Percentiles rank a stretch among this genome's conserved stretches.
phyloP scores from a whole-genome alignment of 1,140 invertebrate genomes.

The Galendromus occidentalis region DNA sequence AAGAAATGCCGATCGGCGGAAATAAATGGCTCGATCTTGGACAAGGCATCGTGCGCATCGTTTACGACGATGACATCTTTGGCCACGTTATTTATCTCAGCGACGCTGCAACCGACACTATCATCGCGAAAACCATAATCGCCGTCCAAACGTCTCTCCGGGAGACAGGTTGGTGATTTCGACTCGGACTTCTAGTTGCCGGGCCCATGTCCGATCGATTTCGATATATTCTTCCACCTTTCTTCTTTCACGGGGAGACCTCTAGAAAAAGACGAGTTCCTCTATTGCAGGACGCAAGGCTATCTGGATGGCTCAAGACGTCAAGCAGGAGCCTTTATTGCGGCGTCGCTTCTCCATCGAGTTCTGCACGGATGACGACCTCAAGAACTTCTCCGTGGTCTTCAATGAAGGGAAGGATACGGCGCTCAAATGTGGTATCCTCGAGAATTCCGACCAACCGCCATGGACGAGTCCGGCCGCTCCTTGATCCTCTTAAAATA shows the following conservation, averaged over 20 bases:
- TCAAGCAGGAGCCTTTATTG: slow-evolving; percentile 27
- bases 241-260: too few species aligned
- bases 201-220: too few species aligned
- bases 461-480: too few species aligned
- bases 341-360: slow-evolving; percentile 28
- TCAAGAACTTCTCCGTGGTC: slow-evolving; percentile 29
- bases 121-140: slow-evolving; percentile 33
- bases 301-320: slow-evolving; percentile 33
- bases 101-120: slow-evolving; percentile 26
- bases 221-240: too few species aligned
- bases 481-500: too few species aligned
- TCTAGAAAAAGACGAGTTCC: too few species aligned
- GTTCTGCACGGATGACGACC: slow-evolving; percentile 28
- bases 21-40: slow-evolving; percentile 21
- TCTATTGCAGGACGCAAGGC: slow-evolving; percentile 27
- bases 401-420: slow-evolving; percentile 24
- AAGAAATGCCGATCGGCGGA: not conserved
- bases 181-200: slow-evolving; percentile 6
- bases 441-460: slow-evolving; percentile 13
- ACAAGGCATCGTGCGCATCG: slow-evolving; percentile 30
- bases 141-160: slow-evolving; percentile 29
- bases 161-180: slow-evolving; percentile 24
- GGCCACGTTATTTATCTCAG: slow-evolving; percentile 30
- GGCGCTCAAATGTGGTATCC: slow-evolving; percentile 14
- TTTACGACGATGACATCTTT: slow-evolving; percentile 34